These are phyloP conservation scores for Corydoras maculifer DNA, from an alignment of 2,113 vertebrate genomes.

Conservation along the genomic window DNA sequence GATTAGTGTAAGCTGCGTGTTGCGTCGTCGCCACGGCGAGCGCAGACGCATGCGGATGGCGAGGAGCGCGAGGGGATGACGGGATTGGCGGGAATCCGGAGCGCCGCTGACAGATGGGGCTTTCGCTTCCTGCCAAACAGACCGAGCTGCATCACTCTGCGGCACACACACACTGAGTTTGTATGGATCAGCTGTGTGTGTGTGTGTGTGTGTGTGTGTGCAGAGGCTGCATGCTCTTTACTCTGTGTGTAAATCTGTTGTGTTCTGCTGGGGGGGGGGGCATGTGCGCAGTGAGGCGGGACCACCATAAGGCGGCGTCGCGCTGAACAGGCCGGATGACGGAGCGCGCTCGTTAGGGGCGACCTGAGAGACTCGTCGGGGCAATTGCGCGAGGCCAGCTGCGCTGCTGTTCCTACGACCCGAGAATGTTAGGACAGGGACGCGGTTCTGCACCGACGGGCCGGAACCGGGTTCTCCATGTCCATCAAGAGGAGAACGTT, in stretches of 20 bases:
- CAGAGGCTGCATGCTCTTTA: too few relatives aligned
- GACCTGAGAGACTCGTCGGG: too few relatives aligned
- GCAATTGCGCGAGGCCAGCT: too few relatives aligned
- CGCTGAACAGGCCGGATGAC: too few relatives aligned
- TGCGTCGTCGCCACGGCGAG: constrained; percentile 31
- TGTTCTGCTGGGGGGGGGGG: too few relatives aligned
- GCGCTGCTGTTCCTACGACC: constrained; percentile 46
- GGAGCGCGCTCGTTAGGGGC: too few relatives aligned
- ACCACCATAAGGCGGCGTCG: constrained; percentile 20
- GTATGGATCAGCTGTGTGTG: too few relatives aligned
- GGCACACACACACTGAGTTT: background rate
- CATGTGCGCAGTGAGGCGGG: constrained; percentile 1
- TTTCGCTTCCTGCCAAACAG: constrained; percentile 31
- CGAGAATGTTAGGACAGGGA: constrained; percentile 31
- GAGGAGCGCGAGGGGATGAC: background rate
- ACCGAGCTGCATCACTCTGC: constrained; percentile 39
- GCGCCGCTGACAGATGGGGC: constrained; percentile 43
- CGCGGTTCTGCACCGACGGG: too few relatives aligned
- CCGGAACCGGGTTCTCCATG: too few relatives aligned
- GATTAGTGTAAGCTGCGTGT: constrained; percentile 33
- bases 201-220: too few relatives aligned
- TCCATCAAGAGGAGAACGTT: too few relatives aligned
- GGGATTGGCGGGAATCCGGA: constrained; percentile 34
- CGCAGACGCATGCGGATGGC: constrained; percentile 26
- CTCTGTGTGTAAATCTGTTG: background rate